Evolutionary conservation across 2,797 vertebrate genomes (phyloP).

Genomic region (Kryptolebias ocellatus): DNA sequence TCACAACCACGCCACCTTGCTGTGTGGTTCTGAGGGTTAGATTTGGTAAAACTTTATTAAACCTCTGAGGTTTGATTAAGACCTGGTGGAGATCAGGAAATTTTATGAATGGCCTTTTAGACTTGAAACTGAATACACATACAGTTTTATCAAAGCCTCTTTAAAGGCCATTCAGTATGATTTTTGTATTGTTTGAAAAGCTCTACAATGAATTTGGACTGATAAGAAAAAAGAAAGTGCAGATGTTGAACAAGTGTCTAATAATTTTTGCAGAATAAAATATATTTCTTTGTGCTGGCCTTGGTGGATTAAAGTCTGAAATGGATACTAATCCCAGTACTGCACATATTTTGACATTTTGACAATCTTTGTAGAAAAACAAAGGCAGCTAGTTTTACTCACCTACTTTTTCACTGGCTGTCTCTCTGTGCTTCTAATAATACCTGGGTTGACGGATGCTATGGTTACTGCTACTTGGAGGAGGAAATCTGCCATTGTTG

Average conservation of each 20-base stretch:
- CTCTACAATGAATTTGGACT: background rate
- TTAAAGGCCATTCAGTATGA: too few species aligned
- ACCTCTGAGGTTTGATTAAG: too few species aligned
- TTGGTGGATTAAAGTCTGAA: slow-evolving; percentile 1
- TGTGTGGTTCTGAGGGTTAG: too few species aligned
- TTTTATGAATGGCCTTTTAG: background rate
- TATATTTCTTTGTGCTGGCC: background rate
- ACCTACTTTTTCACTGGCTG: slow-evolving; percentile 31
- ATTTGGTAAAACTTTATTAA: too few species aligned
- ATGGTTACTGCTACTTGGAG: slow-evolving; percentile 76
- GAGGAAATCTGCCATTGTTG: slow-evolving; percentile 43
- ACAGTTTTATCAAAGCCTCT: too few species aligned
- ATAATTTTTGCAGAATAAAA: background rate
- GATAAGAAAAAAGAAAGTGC: background rate
- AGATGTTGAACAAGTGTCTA: background rate
- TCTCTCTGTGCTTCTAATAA: slow-evolving; percentile 71
- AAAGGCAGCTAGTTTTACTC: slow-evolving; percentile 27
- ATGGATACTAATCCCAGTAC: background rate
- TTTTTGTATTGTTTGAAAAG: too few species aligned
- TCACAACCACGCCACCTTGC: too few species aligned
- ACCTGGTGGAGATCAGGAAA: background rate
- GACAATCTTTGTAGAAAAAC: slow-evolving; percentile 15
- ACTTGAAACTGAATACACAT: too few species aligned
- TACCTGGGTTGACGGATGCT: slow-evolving; percentile 69
- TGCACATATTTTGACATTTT: slow-evolving; percentile 12